Evolutionary conservation across 2,888 invertebrate genomes (phyloP).

Genomic region (Harpagoxenus sublaevis): DNA sequence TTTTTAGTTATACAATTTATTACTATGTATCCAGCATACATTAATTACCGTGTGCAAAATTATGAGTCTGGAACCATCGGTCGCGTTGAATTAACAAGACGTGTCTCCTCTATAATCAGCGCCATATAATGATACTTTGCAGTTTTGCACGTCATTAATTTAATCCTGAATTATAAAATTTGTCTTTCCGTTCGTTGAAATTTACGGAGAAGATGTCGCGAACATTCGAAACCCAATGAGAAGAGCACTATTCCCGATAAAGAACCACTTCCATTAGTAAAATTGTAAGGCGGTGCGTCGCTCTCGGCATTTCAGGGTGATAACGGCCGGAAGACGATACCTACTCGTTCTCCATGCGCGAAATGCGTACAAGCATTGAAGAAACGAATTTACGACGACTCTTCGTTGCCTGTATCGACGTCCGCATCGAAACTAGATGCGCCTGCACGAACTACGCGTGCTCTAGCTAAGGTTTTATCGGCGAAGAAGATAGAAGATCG

Average conservation of each 20-base stretch:
- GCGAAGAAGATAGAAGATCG: constrained; percentile 38
- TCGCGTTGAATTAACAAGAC: constrained; percentile 14
- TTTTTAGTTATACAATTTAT: background rate
- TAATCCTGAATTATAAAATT: constrained; percentile 14
- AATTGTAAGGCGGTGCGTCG: constrained; percentile 22
- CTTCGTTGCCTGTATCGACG: background rate
- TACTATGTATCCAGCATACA: background rate
- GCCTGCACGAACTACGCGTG: constrained; percentile 25
- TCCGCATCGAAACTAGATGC: background rate
- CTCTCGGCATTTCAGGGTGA: background rate
- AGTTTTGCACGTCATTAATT: background rate
- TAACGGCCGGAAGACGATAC: background rate
- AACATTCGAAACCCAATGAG: constrained; percentile 21
- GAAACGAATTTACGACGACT: constrained; percentile 59
- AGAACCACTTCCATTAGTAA: constrained; percentile 40
- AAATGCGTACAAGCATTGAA: constrained; percentile 18
- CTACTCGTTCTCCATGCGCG: constrained; percentile 13
- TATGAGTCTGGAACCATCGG: background rate
- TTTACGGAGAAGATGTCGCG: constrained; percentile 13
- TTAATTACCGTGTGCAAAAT: constrained; percentile 2
- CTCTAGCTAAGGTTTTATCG: constrained; percentile 52
- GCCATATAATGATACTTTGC: background rate
- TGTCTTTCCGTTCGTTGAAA: background rate
- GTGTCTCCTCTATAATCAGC: background rate
- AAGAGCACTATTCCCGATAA: constrained; percentile 35